phyloP scores from a whole-genome alignment of 2,113 vertebrate genomes.

The Cygnus atratus region DNA sequence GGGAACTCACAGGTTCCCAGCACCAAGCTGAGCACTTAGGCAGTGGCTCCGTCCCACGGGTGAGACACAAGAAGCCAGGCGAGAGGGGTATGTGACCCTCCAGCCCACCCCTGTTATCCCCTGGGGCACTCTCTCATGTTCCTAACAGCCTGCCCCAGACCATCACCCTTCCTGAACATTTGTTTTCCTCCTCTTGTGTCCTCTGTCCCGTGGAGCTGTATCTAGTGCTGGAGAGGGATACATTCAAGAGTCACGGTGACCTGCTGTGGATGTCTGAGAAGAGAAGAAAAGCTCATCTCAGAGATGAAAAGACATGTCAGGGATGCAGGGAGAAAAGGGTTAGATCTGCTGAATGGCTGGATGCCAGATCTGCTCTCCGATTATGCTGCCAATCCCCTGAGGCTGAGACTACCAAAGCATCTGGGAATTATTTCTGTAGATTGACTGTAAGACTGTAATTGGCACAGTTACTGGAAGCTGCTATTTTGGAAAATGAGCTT shows the following conservation, averaged over 20 bases:
- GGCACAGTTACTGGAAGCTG: not conserved
- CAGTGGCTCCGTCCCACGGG: not conserved
- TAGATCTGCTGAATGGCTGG: not conserved
- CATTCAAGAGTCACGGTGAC: rapidly evolving
- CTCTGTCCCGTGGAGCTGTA: not conserved
- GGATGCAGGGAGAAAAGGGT: not conserved
- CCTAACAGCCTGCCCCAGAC: not conserved
- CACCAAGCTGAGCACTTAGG: not conserved
- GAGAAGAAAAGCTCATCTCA: not conserved
- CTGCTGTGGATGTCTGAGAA: not conserved
- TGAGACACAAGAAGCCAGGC: not conserved
- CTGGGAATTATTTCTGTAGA: not conserved
- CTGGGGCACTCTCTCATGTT: not conserved
- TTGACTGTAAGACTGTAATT: not conserved
- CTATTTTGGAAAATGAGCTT: not conserved
- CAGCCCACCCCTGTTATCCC: too few relatives aligned
- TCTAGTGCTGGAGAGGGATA: not conserved
- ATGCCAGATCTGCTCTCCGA: not conserved
- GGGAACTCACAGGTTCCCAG: not conserved
- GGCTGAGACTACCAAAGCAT: not conserved
- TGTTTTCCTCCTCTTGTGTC: not conserved
- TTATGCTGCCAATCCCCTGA: not conserved
- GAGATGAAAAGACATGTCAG: not conserved
- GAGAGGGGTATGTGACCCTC: not conserved
- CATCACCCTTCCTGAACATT: not conserved